A percentile compares a stretch with the other conserved stretches of the same genome.
phyloP scores from a whole-genome alignment of 2,113 vertebrate species.

The Egretta garzetta region DNA sequence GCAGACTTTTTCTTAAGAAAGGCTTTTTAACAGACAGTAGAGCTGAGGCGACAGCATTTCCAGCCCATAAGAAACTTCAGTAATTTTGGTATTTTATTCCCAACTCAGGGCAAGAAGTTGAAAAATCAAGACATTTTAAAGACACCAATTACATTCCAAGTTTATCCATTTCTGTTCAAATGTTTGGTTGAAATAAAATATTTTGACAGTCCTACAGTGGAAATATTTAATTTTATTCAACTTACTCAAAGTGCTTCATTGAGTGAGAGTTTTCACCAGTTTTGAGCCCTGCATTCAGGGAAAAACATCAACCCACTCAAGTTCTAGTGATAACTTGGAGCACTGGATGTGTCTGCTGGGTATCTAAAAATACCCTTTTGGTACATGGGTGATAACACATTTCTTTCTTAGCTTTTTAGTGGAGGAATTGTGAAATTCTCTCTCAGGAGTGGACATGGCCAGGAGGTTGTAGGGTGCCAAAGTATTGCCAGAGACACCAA shows the following conservation, averaged over 20 bases:
- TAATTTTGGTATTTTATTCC: not conserved
- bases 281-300: not conserved
- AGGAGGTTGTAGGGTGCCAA: too few relatives aligned
- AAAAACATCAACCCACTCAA: not conserved
- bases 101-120: not conserved
- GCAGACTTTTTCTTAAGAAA: not conserved
- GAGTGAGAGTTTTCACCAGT: not conserved
- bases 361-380: not conserved
- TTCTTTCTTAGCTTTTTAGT: not conserved
- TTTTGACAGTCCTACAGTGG: not conserved
- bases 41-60: not conserved
- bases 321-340: not conserved
- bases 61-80: not conserved
- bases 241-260: not conserved
- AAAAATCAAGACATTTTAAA: not conserved
- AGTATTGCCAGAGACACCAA: not conserved
- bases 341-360: not conserved
- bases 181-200: not conserved
- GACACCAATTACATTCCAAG: not conserved
- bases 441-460: not conserved
- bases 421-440: not conserved
- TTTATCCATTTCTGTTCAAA: not conserved
- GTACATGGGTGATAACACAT: fast-evolving
- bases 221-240: not conserved
- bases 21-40: not conserved